Evolutionary conservation across 2,888 invertebrate species (phyloP), one percentile per base, ranked within the genome.

Genomic region (Rhabditoides inermis): DNA sequence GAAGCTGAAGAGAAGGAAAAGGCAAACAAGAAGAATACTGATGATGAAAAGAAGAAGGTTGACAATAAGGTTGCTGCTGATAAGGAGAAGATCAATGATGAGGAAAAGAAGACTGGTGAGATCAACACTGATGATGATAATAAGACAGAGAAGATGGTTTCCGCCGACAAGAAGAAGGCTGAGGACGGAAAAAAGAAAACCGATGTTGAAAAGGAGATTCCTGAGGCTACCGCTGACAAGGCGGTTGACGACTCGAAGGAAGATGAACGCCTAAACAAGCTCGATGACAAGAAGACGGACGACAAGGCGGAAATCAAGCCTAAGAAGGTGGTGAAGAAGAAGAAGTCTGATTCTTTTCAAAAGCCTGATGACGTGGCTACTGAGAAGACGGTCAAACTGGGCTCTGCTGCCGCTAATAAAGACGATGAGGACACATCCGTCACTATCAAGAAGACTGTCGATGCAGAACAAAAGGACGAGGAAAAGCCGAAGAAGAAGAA

Each of bases 311-410:
- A 41, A 35, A 48, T 37, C n/a, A 23, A 26, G 23, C 44, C 52
- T 15, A 40, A 32, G 30, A 39, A 39, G 36, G 35, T 2, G 42
- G 32, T n/a, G 44, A 41, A 36, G 42, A 58, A 48, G 20, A 28
- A 25, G 53, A n/a, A n/a, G n/a, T n/a, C n/a, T n/a, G n/a, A n/a
- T n/a, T n/a, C n/a, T n/a, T n/a, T n/a, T n/a, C n/a, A n/a, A n/a
- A n/a, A n/a, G n/a, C n/a, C n/a, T n/a, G n/a, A n/a, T n/a, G n/a
- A n/a, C n/a, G n/a, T n/a, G n/a, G n/a, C n/a, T n/a, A n/a, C n/a
- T n/a, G n/a, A 63, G 48, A 58, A 58, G 46, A 54, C 51, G 6
- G 47, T 49, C 23, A 57, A 58, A 23, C 54, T 58, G 52, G 59
- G 60, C 37, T 45, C 35, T 36, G 22, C 48, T 5, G 52, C 40